A percentile compares a stretch with the other conserved stretches of the same genome.
Evolutionary conservation across 2,888 invertebrate genomes (phyloP).

Genomic region (Prosopocoilus inquinatus): DNA sequence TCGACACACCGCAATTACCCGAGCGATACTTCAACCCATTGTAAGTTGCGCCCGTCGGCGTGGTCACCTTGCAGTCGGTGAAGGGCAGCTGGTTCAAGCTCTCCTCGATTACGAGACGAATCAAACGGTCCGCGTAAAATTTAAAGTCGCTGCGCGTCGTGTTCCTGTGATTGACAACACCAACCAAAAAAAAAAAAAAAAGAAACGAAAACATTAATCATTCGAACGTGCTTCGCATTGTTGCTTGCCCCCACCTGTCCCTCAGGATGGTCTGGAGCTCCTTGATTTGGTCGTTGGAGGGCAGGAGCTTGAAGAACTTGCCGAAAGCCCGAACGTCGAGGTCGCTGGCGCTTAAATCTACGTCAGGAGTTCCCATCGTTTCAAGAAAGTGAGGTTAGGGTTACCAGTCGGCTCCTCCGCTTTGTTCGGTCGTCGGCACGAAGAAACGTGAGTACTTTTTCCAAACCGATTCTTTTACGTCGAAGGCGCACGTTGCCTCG

Average conservation of each 20-base stretch:
- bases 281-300: constrained; percentile 75
- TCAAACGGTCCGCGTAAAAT: constrained; percentile 96
- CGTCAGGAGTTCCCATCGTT: constrained; percentile 49
- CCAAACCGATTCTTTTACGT: too few species aligned
- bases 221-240: neutral
- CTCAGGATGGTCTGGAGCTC: constrained; percentile 84
- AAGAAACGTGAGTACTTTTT: too few species aligned
- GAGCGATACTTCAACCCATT: constrained; percentile 93
- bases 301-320: constrained; percentile 68
- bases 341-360: constrained; percentile 40
- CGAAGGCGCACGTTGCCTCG: too few species aligned
- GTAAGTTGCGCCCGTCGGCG: constrained; percentile 89
- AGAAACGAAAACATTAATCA: neutral
- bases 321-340: constrained; percentile 56
- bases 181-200: neutral
- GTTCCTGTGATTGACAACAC: constrained; percentile 61
- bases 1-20: constrained; percentile 98
- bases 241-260: constrained; percentile 77
- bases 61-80: constrained; percentile 83
- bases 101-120: constrained; percentile 96
- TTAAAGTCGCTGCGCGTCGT: constrained; percentile 95
- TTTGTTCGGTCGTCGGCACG: too few species aligned
- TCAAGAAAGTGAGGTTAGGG: neutral
- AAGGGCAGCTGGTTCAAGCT: constrained; percentile 96
- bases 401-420: neutral